Conservation (phyloP, 2,888 invertebrate genomes). For the Allygus modestus region DNA sequence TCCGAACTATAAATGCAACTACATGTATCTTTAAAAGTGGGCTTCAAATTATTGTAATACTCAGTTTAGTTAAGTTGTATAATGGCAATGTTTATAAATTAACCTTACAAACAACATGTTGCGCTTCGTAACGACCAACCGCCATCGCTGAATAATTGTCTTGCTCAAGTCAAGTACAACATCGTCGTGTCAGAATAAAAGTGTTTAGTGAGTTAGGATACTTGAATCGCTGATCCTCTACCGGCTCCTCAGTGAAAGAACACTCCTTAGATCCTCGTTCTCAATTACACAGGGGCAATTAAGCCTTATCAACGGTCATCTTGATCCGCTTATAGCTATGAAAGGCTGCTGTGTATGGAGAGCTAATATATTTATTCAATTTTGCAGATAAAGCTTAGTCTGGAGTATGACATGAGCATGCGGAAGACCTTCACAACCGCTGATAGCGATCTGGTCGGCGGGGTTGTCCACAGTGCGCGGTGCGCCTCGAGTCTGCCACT, state of each 20-base stretch:
- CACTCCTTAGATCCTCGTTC: not conserved
- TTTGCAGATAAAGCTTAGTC: slow-evolving; percentile 8
- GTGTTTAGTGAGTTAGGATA: no score
- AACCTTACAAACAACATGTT: no score
- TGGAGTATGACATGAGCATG: slow-evolving; percentile 24
- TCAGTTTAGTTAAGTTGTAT: no score
- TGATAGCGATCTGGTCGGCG: slow-evolving; percentile 24
- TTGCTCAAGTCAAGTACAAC: no score
- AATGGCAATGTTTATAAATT: no score
- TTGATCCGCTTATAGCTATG: not conserved
- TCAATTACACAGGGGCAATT: slow-evolving; percentile 3
- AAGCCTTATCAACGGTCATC: not conserved
- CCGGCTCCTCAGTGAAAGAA: not conserved
- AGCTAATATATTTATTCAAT: slow-evolving; percentile 7
- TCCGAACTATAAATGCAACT: no score
- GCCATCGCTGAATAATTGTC: no score
- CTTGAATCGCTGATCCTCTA: no score
- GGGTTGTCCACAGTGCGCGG: not conserved
- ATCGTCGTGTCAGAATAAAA: no score
- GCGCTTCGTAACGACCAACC: no score
- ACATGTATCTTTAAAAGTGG: no score
- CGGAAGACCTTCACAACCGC: slow-evolving; percentile 34
- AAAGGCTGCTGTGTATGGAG: not conserved
- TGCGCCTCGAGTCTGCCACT: not conserved
- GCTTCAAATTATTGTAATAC: no score